phyloP scores from a whole-genome alignment of 2,113 vertebrate species.

The Baryphthengus martii region DNA sequence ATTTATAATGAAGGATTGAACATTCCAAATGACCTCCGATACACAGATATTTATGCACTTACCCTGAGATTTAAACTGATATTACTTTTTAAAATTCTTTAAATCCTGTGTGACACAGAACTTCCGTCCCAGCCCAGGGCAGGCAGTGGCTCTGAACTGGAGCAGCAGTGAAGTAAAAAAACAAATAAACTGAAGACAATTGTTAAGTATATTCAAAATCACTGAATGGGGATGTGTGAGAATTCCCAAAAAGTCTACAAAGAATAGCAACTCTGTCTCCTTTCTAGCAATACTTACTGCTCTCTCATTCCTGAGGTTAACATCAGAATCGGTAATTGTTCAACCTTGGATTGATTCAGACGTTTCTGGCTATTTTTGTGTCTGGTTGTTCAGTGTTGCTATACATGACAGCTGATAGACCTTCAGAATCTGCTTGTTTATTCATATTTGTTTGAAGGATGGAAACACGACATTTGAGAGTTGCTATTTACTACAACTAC shows the following conservation, averaged over 20 bases:
- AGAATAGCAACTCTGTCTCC: neutral
- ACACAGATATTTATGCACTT: neutral
- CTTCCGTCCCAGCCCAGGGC: neutral
- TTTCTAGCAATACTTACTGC: neutral
- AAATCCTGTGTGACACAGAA: neutral
- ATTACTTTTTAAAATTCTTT: neutral
- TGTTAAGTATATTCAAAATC: slow-evolving; percentile 8
- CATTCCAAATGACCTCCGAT: neutral
- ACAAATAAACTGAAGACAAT: neutral
- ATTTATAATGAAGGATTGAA: neutral
- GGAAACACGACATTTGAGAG: neutral
- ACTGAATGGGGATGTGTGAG: neutral
- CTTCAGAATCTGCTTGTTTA: slow-evolving; percentile 37
- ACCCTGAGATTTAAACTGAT: neutral
- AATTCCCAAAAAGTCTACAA: neutral
- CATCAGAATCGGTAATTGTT: neutral
- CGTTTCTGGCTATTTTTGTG: neutral
- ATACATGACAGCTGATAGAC: neutral
- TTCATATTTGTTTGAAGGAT: slow-evolving; percentile 12
- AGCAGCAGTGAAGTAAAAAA: slow-evolving; percentile 5
- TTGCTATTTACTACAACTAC: slow-evolving; percentile 32
- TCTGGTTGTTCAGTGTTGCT: neutral
- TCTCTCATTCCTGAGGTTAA: neutral
- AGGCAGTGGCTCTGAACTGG: neutral
- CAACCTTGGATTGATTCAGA: neutral